Evolutionary conservation across 2,888 invertebrate species (phyloP), one percentile per base, ranked within the genome.

Genomic region (Patella caerulea): DNA sequence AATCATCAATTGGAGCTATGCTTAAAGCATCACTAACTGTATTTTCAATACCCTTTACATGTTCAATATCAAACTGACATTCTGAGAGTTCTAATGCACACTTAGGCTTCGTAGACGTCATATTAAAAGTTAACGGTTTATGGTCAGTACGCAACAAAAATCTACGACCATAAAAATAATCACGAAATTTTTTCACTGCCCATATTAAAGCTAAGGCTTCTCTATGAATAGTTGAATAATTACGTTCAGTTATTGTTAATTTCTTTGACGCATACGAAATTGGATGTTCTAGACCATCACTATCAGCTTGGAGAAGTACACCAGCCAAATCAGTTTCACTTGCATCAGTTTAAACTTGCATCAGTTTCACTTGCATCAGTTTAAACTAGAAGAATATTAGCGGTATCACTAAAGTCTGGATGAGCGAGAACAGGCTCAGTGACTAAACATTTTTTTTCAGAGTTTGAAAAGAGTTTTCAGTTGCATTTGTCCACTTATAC

Each of bases 171-270:
- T 34, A 34, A 34, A 34, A 2, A 34, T 34, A 34, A 34, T 34
- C 34, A 34, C 34, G 34, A 34, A 34, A 34, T 34, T 34, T 34
- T 34, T 2, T 34, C 34, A 34, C 34, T 5, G 56, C 56, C 56
- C 56, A 56, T 15, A 59, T 59, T 3, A 17, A 4, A 12, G 59
- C 59, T 59, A 59, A 59, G 19, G 59, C 59, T 59, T 59, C 59
- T n/a, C 59, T 17, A 59, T 59, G 59, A n/a, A 59, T 12, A 59
- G 59, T 59, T n/a, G 59, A 59, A 59, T 59, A 59, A 59, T 59
- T 59, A n/a, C 17, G 17, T 59, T 59, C 59, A 59, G 59, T 59
- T 59, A 17, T 59, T 59, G 59, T n/a, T n/a, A 59, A 19, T 59
- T 59, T 59, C 59, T 59, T 59, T n/a, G 59, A 59, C 19, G 59